Percentiles rank a stretch among this genome's conserved stretches.
Evolutionary conservation across 2,888 invertebrate genomes (phyloP).

Genomic region (Cynaeus angustus): DNA sequence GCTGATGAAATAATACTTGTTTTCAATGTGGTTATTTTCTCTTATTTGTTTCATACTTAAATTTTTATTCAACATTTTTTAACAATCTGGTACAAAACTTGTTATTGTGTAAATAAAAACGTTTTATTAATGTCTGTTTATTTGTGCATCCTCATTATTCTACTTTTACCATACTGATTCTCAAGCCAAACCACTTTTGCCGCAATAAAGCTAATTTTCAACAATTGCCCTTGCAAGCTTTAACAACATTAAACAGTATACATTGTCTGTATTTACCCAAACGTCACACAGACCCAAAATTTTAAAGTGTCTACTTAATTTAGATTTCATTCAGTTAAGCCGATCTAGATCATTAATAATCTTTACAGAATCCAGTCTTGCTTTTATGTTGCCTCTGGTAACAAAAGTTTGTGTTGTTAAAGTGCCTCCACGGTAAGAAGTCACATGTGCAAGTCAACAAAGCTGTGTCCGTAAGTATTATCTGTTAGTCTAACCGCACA

Average conservation of each 20-base stretch:
- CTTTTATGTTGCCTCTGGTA: constrained; percentile 66
- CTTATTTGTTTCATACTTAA: no score
- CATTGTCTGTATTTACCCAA: background rate
- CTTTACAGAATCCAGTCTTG: constrained; percentile 65
- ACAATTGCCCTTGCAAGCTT: no score
- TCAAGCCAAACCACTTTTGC: background rate
- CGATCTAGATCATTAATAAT: constrained; percentile 71
- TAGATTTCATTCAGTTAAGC: constrained; percentile 64
- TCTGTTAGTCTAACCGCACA: constrained; percentile 69
- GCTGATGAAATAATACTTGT: no score
- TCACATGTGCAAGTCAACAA: constrained; percentile 62
- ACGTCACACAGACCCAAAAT: background rate
- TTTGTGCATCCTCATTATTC: no score
- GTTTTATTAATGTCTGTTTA: no score
- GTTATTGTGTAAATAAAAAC: no score
- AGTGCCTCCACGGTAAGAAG: constrained; percentile 60
- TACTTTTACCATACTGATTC: no score
- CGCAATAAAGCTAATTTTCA: background rate
- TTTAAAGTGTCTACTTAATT: constrained; percentile 55
- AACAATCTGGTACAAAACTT: no score
- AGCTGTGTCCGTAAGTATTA: constrained; percentile 67
- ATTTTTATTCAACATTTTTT: no score
- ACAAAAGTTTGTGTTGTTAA: constrained; percentile 67
- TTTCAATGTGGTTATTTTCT: no score
- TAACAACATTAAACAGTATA: no score